Conservation (phyloP, 2,113 vertebrate species). For the Desmodus rotundus region DNA sequence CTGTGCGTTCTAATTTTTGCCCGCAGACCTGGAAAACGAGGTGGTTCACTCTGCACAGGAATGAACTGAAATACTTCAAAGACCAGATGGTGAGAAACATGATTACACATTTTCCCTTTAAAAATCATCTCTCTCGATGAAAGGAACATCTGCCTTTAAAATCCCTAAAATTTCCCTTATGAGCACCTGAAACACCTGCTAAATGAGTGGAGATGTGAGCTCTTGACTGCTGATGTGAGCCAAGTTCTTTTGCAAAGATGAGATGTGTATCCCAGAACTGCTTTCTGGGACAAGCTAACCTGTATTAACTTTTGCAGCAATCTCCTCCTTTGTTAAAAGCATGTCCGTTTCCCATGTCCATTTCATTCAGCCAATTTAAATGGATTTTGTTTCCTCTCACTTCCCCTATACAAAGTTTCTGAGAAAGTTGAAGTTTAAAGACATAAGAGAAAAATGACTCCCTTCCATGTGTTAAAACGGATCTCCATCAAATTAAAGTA, state of each 20-base stretch:
- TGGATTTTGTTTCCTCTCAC: not conserved
- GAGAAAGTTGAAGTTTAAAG: not conserved
- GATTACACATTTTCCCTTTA: not conserved
- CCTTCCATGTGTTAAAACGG: not conserved
- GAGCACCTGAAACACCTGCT: not conserved
- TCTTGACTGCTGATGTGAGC: not conserved
- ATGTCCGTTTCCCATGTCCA: not conserved
- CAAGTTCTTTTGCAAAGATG: not conserved
- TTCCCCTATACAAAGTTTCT: not conserved
- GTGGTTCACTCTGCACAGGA: slow-evolving; percentile 95
- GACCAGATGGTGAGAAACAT: slow-evolving; percentile 90
- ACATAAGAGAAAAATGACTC: not conserved
- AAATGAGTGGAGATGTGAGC: not conserved
- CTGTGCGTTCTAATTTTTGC: not conserved
- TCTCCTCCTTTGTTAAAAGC: not conserved
- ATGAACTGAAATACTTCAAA: slow-evolving; percentile 97
- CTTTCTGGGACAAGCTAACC: not conserved
- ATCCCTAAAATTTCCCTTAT: not conserved
- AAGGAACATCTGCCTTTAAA: not conserved
- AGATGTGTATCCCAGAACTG: not conserved
- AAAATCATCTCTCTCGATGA: not conserved
- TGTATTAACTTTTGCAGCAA: not conserved
- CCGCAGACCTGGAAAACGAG: slow-evolving; percentile 96
- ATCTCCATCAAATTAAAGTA: not conserved
- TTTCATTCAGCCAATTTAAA: not conserved